phyloP scores from a whole-genome alignment of 2,888 invertebrate species.

The Drosophila multiciliata region DNA sequence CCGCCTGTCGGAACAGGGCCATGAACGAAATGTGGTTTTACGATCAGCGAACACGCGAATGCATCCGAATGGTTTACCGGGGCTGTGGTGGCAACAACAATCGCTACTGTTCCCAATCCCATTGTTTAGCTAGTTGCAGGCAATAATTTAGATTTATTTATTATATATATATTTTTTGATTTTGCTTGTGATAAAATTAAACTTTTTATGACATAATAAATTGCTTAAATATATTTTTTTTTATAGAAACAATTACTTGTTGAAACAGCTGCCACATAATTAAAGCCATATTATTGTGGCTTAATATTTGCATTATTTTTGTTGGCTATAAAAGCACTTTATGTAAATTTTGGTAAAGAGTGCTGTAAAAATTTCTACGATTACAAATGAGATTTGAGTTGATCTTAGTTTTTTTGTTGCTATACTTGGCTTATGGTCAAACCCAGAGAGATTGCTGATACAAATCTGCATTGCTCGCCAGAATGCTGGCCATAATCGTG shows the following conservation, averaged over 20 bases:
- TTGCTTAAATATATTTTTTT: not conserved
- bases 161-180: not conserved
- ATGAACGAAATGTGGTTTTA: slow-evolving; percentile 14
- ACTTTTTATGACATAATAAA: not conserved
- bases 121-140: slow-evolving; percentile 1
- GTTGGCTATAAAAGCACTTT: not conserved
- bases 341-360: not conserved
- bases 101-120: slow-evolving; percentile 6
- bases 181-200: not conserved
- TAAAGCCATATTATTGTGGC: not conserved
- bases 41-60: not conserved
- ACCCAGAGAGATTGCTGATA: not conserved
- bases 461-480: not conserved
- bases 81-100: slow-evolving; percentile 16
- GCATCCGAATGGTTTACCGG: not conserved
- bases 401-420: not conserved
- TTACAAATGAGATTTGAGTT: not conserved
- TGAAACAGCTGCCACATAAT: not conserved
- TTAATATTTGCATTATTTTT: not conserved
- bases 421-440: not conserved
- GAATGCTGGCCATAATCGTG: not conserved
- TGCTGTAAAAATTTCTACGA: not conserved
- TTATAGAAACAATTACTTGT: not conserved
- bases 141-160: not conserved
- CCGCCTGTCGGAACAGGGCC: too few relatives aligned